Evolutionary conservation across 2,797 vertebrate genomes (phyloP).

Genomic region (Sphaeramia orbicularis): DNA sequence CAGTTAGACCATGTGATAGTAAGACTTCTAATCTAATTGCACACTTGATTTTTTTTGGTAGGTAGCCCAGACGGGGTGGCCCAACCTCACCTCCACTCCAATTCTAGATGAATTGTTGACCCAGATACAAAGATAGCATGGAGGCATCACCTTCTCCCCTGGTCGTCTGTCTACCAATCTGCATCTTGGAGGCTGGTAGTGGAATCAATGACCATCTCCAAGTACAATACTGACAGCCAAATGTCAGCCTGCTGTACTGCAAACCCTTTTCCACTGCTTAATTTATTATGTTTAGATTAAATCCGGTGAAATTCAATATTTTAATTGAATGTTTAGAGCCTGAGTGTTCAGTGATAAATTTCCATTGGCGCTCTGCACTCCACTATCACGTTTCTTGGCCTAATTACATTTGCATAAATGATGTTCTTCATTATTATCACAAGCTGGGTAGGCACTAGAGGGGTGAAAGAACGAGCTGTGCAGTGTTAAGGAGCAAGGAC

Average conservation of each 20-base stretch:
- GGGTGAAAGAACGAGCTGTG: slow-evolving; percentile 67
- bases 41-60: slow-evolving; percentile 3
- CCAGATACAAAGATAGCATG: slow-evolving; percentile 33
- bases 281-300: slow-evolving; percentile 98
- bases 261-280: slow-evolving; percentile 89
- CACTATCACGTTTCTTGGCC: slow-evolving; percentile 92
- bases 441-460: slow-evolving; percentile 85
- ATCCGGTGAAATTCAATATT: slow-evolving; percentile 97
- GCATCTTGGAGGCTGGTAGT: slow-evolving; percentile 25
- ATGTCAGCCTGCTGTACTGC: slow-evolving; percentile 54
- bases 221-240: slow-evolving; percentile 59
- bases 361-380: slow-evolving; percentile 91
- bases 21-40: not conserved
- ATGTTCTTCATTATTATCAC: slow-evolving; percentile 94
- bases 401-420: slow-evolving; percentile 99
- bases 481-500: slow-evolving; percentile 49
- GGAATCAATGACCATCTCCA: slow-evolving; percentile 62
- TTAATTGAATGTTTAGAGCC: slow-evolving; percentile 99
- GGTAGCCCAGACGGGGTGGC: not conserved
- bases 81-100: slow-evolving; percentile 15
- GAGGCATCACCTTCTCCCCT: slow-evolving; percentile 50
- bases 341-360: slow-evolving; percentile 95
- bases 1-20: not conserved
- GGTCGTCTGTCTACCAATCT: slow-evolving; percentile 26
- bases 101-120: slow-evolving; percentile 25